These are phyloP conservation scores for Hanleya hanleyi DNA, from an alignment of 2,888 invertebrate genomes.

Conservation along the genomic window DNA sequence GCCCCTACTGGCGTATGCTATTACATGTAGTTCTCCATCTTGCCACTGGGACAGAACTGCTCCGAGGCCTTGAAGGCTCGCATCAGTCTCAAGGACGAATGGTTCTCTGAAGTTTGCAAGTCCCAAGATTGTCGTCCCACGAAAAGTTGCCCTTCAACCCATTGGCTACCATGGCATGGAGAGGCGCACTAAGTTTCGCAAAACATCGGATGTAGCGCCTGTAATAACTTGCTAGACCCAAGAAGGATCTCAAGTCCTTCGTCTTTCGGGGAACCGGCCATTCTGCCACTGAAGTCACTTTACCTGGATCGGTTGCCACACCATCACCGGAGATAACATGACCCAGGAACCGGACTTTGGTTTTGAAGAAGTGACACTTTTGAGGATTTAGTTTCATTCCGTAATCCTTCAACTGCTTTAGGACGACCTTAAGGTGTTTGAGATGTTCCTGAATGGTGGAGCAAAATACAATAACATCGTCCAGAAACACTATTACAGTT, in stretches of 20 bases:
- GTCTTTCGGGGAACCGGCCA: slow-evolving; percentile 24
- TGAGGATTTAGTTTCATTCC: slow-evolving; percentile 27
- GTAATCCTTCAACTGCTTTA: slow-evolving; percentile 19
- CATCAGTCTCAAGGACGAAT: no score
- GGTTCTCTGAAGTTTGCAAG: no score
- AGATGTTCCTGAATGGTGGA: slow-evolving; percentile 21
- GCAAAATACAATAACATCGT: not conserved
- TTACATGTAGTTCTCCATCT: no score
- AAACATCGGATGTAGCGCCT: slow-evolving; percentile 31
- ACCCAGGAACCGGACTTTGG: slow-evolving; percentile 30
- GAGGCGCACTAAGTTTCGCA: slow-evolving; percentile 17
- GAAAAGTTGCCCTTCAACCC: slow-evolving; percentile 2
- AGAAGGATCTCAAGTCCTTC: slow-evolving; percentile 29
- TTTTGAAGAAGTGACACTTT: slow-evolving; percentile 36
- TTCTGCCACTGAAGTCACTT: slow-evolving; percentile 16
- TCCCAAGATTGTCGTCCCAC: slow-evolving; percentile 29
- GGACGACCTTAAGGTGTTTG: slow-evolving; percentile 22
- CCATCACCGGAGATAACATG: slow-evolving; percentile 33
- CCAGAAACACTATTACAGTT: not conserved
- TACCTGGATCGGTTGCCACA: slow-evolving; percentile 16
- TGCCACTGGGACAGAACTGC: no score
- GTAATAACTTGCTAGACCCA: slow-evolving; percentile 33
- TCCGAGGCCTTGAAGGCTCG: no score
- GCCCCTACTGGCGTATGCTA: no score
- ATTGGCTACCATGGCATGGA: slow-evolving; percentile 19